Base-by-base conservation (phyloP, 2,888 invertebrate species). In the Protonemura montana region DNA sequence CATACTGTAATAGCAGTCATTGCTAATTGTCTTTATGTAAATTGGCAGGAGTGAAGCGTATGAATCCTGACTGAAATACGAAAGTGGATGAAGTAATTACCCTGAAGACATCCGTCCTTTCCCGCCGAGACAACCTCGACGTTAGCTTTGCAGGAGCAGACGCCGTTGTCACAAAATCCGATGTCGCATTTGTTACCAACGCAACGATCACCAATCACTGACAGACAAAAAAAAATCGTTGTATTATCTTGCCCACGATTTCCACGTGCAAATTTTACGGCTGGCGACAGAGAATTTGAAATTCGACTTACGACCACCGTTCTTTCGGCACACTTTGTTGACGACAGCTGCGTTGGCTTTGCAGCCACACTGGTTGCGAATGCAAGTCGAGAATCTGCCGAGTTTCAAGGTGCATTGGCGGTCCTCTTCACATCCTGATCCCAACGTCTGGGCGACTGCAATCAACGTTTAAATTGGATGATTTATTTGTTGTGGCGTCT, bases 381-480 rank as follows among this genome's bases (percentile, higher is more conserved):
- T 81, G 81, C 81, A 81, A 10, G 26, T 27, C 10, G 81, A 28
- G 30, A 81, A 81, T 30, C 81, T 28, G 28, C 81, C 81, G 27
- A 81, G 81, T 5, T 30, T 28, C n/a, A 29, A 28, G 28, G 81
- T 81, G 30, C 81, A 81, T 29, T 81, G 81, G 1, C 30, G 28
- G 16, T 81, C 81, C 30, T 81, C 81, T 30, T 81, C 81, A n/a
- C 81, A 81, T n/a, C 81, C 81, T 3, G 81, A 81, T 6, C 81
- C 81, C 29, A 81, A n/a, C 10, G 81, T 30, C n/a, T 30, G 29
- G 30, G 81, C 81, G 28, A 78, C 78, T 78, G 28, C n/a, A 26
- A 78, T 27, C 27, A 27, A 78, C 59, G 21, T 21, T 10, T 59
- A 10, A 59, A 59, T 59, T 21, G 59, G 59, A 10, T 59, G 3